These are phyloP conservation scores for Agelas oroides DNA, from an alignment of 37 sponge, comb jelly and placozoan genomes.

Conservation along the genomic window DNA sequence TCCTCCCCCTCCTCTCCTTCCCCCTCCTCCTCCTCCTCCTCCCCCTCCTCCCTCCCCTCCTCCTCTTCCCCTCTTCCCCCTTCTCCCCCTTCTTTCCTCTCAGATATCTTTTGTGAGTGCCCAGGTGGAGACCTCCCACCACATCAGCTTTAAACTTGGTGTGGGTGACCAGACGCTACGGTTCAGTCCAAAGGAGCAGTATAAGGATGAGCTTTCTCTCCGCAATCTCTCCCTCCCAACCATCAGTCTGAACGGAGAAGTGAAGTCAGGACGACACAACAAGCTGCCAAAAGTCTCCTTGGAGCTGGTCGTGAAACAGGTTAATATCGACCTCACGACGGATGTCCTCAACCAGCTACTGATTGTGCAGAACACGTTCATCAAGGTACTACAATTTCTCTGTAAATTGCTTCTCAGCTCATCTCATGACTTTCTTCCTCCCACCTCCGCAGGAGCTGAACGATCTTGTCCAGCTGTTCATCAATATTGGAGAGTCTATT, in stretches of 20 bases:
- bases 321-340: conserved; percentile 75
- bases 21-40: no score
- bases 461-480: conserved; percentile 61
- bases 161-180: conserved; percentile 56
- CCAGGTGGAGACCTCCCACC: conserved; percentile 36
- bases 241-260: conserved; percentile 35
- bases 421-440: neutral
- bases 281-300: conserved; percentile 34
- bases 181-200: conserved; percentile 63
- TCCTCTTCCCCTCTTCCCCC: no score
- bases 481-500: conserved; percentile 60
- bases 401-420: neutral
- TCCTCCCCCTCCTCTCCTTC: no score
- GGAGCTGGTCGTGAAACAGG: conserved; percentile 53
- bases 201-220: conserved; percentile 66
- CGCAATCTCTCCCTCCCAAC: conserved; percentile 64
- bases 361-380: conserved; percentile 73
- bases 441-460: conserved; percentile 54
- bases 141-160: conserved; percentile 30
- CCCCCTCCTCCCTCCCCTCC: no score
- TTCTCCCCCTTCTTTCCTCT: no score
- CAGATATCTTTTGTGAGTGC: conserved; percentile 38
- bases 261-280: conserved; percentile 15
- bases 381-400: conserved; percentile 57
- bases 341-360: conserved; percentile 82